These are phyloP conservation scores for Emmelina monodactyla DNA, from an alignment of 2,888 invertebrate genomes.

Conservation along the genomic window DNA sequence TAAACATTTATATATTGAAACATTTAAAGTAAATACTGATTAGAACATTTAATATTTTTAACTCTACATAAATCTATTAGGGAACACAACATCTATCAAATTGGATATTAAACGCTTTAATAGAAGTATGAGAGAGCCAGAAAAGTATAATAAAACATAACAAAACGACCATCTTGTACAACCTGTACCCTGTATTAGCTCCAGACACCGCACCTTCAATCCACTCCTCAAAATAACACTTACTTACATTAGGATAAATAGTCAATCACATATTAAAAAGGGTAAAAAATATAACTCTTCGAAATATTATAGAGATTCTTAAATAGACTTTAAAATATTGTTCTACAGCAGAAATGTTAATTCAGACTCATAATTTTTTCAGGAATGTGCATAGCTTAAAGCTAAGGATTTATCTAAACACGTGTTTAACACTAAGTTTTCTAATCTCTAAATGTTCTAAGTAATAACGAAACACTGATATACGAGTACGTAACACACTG, in stretches of 20 bases:
- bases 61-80: conserved; percentile 22
- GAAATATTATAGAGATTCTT: conserved; percentile 55
- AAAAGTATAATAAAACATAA: conserved; percentile 20
- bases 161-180: conserved; percentile 16
- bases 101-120: conserved; percentile 20
- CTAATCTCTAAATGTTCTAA: conserved; percentile 9
- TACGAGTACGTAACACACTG: conserved; percentile 36
- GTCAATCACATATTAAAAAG: conserved; percentile 26
- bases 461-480: conserved; percentile 23
- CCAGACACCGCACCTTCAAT: conserved; percentile 35
- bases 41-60: conserved; percentile 47
- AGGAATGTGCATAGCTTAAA: conserved; percentile 62
- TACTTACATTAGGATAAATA: conserved; percentile 51
- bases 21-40: conserved; percentile 51
- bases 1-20: conserved; percentile 44
- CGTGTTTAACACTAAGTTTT: conserved; percentile 39
- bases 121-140: no score
- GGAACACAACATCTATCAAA: conserved; percentile 51
- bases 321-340: conserved; percentile 45
- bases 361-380: conserved; percentile 54
- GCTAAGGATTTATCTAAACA: conserved; percentile 36
- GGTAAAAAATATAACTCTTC: conserved; percentile 60
- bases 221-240: conserved; percentile 26
- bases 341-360: conserved; percentile 56
- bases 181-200: conserved; percentile 56